A percentile compares a stretch with the other conserved stretches of the same genome.
These are phyloP conservation scores for Acrocera orbiculus DNA, from an alignment of 2,888 invertebrate genomes.

Conservation along the genomic window DNA sequence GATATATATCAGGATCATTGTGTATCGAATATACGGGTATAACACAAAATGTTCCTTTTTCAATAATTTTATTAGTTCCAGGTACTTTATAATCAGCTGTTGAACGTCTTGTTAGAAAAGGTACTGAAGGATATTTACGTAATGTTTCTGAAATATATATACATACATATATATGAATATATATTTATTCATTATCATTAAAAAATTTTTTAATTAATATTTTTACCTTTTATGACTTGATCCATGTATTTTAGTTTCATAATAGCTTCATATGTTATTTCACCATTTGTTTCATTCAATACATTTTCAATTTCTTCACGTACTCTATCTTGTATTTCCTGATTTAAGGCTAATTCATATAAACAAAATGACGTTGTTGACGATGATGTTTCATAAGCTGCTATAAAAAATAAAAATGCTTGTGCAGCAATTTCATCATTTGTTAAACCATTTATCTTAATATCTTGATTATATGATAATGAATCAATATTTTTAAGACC, in stretches of 20 bases:
- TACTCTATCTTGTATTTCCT: constrained; percentile 26
- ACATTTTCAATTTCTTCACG: constrained; percentile 21
- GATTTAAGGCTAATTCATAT: constrained; percentile 27
- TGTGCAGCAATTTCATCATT: constrained; percentile 23
- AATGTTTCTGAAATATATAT: constrained; percentile 36
- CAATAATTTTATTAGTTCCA: constrained; percentile 30
- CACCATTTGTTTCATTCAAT: constrained; percentile 20
- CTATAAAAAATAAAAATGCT: constrained; percentile 31
- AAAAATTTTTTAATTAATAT: too few species aligned
- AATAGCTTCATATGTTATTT: constrained; percentile 32
- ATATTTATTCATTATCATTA: too few species aligned
- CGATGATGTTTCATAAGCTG: constrained; percentile 33
- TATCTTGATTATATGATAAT: neutral
- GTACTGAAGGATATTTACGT: constrained; percentile 36
- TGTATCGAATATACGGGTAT: constrained; percentile 41
- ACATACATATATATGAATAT: too few species aligned
- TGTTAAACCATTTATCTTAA: constrained; percentile 11
- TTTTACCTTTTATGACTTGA: constrained; percentile 31
- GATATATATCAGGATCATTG: constrained; percentile 40
- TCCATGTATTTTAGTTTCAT: constrained; percentile 34
- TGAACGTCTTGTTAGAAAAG: constrained; percentile 31
- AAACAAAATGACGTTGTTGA: constrained; percentile 26
- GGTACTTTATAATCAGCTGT: constrained; percentile 33
- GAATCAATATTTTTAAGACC: constrained; percentile 15
- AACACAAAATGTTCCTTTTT: constrained; percentile 34